phyloP scores from a whole-genome alignment of 2,888 invertebrate genomes.

The Oscheius sp. region DNA sequence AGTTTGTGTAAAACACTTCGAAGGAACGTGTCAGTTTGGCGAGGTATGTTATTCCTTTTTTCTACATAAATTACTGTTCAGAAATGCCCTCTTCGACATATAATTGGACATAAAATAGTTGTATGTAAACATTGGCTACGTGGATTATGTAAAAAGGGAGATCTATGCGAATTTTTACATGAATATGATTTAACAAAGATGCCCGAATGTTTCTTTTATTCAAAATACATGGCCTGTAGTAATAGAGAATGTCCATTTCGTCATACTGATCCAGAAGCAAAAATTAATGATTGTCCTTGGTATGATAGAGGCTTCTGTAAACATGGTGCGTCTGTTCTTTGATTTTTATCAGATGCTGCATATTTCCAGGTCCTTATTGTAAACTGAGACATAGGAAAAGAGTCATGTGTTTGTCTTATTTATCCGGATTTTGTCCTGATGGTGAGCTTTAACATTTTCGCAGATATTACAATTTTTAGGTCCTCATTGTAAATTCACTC shows the following conservation, averaged over 20 bases:
- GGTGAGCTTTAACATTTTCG: conserved; percentile 77
- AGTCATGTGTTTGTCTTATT: conserved; percentile 93
- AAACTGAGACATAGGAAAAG: conserved; percentile 88
- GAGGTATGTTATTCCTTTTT: conserved; percentile 75
- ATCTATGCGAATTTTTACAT: conserved; percentile 98
- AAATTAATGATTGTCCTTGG: conserved; percentile 98
- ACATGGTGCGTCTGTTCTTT: conserved; percentile 81
- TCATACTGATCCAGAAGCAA: conserved; percentile 98
- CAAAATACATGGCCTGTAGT: conserved; percentile 97
- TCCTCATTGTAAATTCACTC: conserved; percentile 90
- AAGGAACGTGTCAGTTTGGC: conserved; percentile 73
- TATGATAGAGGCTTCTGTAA: conserved; percentile 95
- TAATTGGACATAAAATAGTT: conserved; percentile 94
- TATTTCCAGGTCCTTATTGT: conserved; percentile 67
- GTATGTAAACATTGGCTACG: conserved; percentile 99
- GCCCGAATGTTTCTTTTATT: conserved; percentile 99
- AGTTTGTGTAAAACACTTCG: conserved; percentile 64
- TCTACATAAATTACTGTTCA: background rate
- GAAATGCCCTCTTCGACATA: conserved; percentile 93
- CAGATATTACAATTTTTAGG: conserved; percentile 76
- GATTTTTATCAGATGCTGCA: background rate
- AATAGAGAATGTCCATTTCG: conserved; percentile 99
- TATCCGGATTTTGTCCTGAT: conserved; percentile 93
- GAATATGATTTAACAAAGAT: conserved; percentile 99
- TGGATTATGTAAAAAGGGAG: conserved; percentile 98